Conservation (phyloP, 2,888 invertebrate species). For the Ichneumoninae sp. region DNA sequence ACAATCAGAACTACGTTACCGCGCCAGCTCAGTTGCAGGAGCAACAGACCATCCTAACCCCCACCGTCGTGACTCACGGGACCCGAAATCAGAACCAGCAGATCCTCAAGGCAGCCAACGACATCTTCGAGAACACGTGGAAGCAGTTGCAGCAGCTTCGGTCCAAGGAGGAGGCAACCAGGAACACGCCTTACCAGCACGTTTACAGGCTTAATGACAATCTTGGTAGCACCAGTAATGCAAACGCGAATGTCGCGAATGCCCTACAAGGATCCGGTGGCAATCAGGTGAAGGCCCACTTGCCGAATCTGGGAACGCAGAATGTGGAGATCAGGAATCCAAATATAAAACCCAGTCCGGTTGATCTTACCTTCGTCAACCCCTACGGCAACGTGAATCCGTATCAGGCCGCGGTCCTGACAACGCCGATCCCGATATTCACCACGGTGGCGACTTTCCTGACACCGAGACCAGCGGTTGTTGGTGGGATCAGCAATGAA, state of each 20-base stretch:
- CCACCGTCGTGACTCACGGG: constrained; percentile 52
- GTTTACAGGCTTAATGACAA: constrained; percentile 70
- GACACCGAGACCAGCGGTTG: constrained; percentile 72
- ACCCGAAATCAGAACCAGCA: constrained; percentile 72
- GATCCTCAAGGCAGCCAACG: constrained; percentile 74
- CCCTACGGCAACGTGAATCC: constrained; percentile 74
- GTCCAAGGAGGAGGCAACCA: constrained; percentile 68
- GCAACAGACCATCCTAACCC: constrained; percentile 41
- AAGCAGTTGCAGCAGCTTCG: constrained; percentile 77
- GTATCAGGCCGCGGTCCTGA: constrained; percentile 78
- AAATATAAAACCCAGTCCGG: constrained; percentile 74
- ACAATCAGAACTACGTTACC: constrained; percentile 70
- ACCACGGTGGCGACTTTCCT: constrained; percentile 76
- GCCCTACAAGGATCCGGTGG: constrained; percentile 56
- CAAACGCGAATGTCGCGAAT: constrained; percentile 72
- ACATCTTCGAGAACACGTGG: constrained; percentile 75
- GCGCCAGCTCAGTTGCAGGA: constrained; percentile 42
- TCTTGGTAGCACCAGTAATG: constrained; percentile 75
- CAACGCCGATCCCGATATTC: constrained; percentile 81
- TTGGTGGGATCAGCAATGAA: constrained; percentile 68
- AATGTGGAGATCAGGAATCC: constrained; percentile 82
- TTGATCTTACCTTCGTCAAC: constrained; percentile 74
- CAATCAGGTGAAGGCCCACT: constrained; percentile 73
- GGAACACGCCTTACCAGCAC: constrained; percentile 52
- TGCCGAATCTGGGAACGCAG: constrained; percentile 78